Base-by-base conservation (phyloP, 2,113 vertebrate species). In the Podarcis raffonei region DNA sequence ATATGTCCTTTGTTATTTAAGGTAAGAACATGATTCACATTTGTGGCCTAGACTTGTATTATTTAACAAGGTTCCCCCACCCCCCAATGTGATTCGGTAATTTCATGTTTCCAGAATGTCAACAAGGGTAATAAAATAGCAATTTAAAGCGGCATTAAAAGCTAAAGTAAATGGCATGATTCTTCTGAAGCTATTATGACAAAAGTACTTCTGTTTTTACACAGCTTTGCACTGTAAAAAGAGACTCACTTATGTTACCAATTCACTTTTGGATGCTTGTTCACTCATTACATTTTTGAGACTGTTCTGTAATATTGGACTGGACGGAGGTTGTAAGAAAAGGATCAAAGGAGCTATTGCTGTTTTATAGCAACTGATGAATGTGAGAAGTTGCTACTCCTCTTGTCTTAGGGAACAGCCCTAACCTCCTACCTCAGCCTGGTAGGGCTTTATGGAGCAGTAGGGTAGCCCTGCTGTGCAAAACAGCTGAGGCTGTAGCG, bases 111-210 rank as follows among this genome's bases (percentile, higher is more conserved):
- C 89, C 89, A 87, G 90, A 96, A 96, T 96, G 95, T 96, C 96
- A 97, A 93, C 93, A 95, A 92, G 91, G 87, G 89, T 95, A 97
- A 96, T 97, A 96, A 96, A 97, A 95, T 71, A 95, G 88, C 94
- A 95, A 95, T 97, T 96, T 95, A 97, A 96, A 87, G 94, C 94
- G 94, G 94, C 84, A 95, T 95, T 97, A 97, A 97, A 96, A 96
- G 90, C 89, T 37, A 39, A 94, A 95, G 88, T 96, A 95, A 96
- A 96, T 92, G 91, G 81, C 88, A 93, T 48, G 59, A 59, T 89
- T 95, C 92, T 96, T 93, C 71, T 72, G 82, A 95, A 95, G 90
- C 87, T 94, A 94, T 95, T 95, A 96, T 96, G 95, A 92, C 18
- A 90, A 92, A 62, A 71, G 84, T 87, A 62, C 35, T 96, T 39